phyloP scores from a whole-genome alignment of 2,113 vertebrate species.

The Cynoglossus semilaevis region DNA sequence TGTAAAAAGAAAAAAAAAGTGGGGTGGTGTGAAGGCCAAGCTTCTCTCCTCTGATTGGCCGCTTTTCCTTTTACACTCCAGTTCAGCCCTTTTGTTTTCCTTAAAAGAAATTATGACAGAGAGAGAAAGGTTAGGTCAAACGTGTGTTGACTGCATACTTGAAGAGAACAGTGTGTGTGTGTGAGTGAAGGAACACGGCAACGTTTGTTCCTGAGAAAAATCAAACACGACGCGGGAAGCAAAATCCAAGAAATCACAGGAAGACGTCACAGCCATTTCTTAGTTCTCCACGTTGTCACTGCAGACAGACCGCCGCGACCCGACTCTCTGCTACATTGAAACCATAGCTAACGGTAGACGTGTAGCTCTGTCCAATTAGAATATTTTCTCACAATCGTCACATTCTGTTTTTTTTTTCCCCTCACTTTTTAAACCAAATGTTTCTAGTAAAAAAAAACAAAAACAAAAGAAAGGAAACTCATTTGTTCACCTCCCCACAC shows the following conservation, averaged over 20 bases:
- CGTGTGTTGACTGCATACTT: slow-evolving; percentile 44
- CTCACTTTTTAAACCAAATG: too few species aligned
- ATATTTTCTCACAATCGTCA: too few species aligned
- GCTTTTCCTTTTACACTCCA: too few species aligned
- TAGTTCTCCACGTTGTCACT: slow-evolving; percentile 44
- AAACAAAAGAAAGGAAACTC: too few species aligned
- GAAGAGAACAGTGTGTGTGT: slow-evolving; percentile 12
- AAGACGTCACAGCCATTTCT: slow-evolving; percentile 25
- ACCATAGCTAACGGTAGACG: too few species aligned
- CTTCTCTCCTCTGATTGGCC: slow-evolving; percentile 6
- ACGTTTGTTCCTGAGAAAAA: slow-evolving; percentile 35
- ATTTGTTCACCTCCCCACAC: too few species aligned
- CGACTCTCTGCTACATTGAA: slow-evolving; percentile 3
- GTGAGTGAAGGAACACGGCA: slow-evolving; percentile 14
- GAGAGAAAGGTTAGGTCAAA: background rate
- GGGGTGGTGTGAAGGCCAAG: slow-evolving; percentile 16
- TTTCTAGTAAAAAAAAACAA: background rate
- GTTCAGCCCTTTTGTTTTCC: too few species aligned
- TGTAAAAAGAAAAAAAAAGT: slow-evolving; percentile 2
- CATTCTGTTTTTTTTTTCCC: too few species aligned
- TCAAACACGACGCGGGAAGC: slow-evolving; percentile 25
- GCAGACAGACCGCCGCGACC: background rate
- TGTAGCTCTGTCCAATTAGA: too few species aligned
- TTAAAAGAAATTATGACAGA: too few species aligned
- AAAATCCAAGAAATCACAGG: background rate